Evolutionary conservation across 2,888 invertebrate genomes (phyloP).

Genomic region (Mesorhabditis belari): DNA sequence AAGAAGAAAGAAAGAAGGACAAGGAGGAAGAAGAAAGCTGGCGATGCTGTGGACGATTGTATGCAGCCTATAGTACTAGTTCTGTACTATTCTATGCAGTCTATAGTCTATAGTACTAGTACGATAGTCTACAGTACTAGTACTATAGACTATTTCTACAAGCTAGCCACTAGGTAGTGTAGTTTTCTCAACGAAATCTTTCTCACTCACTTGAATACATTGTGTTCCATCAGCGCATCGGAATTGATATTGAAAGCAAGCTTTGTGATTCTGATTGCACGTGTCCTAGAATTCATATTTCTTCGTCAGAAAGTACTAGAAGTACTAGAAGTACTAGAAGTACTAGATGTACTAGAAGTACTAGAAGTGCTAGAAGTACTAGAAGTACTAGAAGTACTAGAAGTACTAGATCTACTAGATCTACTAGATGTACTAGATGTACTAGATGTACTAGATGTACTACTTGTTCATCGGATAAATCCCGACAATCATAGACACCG

Average conservation of each 20-base stretch:
- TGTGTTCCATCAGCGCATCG: constrained; percentile 77
- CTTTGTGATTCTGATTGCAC: constrained; percentile 62
- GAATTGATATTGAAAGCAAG: constrained; percentile 65
- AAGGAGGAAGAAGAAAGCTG: no score
- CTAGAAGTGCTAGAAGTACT: no score
- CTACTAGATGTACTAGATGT: not conserved
- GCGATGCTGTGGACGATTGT: no score
- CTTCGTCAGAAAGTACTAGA: not conserved
- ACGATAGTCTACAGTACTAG: no score
- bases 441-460: not conserved
- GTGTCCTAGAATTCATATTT: constrained; percentile 62
- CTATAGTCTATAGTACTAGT: no score
- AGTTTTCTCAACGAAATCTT: no score
- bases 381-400: not conserved
- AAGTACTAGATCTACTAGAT: not conserved
- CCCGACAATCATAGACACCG: constrained; percentile 76
- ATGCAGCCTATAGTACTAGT: no score
- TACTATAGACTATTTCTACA: no score
- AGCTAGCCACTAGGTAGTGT: no score
- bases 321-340: not conserved
- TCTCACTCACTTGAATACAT: constrained; percentile 72
- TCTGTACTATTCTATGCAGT: no score
- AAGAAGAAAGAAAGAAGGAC: no score
- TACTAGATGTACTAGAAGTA: not conserved
- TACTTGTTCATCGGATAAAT: constrained; percentile 67